Percentiles rank a stretch among this genome's conserved stretches.
Evolutionary conservation across 2,113 vertebrate species (phyloP).

Genomic region (Dipodomys ordii): DNA sequence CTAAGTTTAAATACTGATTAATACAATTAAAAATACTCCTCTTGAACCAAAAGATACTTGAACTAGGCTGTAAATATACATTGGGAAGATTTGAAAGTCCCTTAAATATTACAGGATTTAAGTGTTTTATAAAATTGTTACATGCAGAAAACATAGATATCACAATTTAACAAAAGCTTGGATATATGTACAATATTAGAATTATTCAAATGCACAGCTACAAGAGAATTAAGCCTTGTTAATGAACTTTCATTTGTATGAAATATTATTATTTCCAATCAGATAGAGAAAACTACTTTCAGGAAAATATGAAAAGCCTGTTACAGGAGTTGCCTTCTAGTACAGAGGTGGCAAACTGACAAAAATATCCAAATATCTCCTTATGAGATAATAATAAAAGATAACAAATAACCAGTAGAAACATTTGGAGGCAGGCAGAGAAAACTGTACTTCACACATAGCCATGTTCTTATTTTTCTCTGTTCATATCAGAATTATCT

Average conservation of each 20-base stretch:
- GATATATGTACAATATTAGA: constrained; percentile 79
- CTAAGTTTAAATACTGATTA: constrained; percentile 83
- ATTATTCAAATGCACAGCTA: constrained; percentile 86
- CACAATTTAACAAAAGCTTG: constrained; percentile 84
- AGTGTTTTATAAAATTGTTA: constrained; percentile 86
- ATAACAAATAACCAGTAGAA: constrained; percentile 80
- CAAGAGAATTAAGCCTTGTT: constrained; percentile 80
- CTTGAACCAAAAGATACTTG: constrained; percentile 84
- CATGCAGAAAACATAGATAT: constrained; percentile 82
- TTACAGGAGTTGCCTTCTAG: constrained; percentile 84
- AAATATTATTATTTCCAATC: constrained; percentile 86
- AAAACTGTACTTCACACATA: constrained; percentile 84
- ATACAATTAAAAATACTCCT: constrained; percentile 86
- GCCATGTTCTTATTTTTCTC: constrained; percentile 82
- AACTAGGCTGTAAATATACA: constrained; percentile 86
- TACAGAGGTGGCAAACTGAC: constrained; percentile 84
- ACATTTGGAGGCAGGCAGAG: constrained; percentile 71
- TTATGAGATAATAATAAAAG: constrained; percentile 84
- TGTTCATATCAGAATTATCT: constrained; percentile 84
- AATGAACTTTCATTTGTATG: constrained; percentile 79
- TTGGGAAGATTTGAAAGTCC: constrained; percentile 84
- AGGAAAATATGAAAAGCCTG: constrained; percentile 82
- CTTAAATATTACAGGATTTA: constrained; percentile 85
- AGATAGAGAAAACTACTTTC: constrained; percentile 84
- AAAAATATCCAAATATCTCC: constrained; percentile 81